Evolutionary conservation across 2,797 vertebrate species (phyloP).

Genomic region (Artibeus jamaicensis): DNA sequence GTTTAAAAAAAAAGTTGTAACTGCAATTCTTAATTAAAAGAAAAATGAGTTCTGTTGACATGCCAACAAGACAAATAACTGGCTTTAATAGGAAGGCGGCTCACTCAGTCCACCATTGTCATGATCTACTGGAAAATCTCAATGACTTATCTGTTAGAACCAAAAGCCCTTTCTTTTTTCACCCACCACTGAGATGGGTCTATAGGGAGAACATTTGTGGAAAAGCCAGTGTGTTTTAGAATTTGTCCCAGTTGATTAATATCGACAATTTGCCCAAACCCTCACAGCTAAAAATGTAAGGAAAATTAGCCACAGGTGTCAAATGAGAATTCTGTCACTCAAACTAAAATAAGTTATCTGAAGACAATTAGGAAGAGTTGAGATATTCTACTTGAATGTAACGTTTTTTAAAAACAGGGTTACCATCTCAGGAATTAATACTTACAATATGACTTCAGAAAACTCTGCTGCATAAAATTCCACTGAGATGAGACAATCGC

Average conservation of each 20-base stretch:
- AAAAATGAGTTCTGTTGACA: background rate
- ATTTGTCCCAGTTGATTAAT: background rate
- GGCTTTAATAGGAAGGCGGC: background rate
- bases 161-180: background rate
- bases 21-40: slow-evolving; percentile 21
- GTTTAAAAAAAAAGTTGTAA: slow-evolving; percentile 20
- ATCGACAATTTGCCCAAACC: background rate
- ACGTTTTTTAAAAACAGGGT: background rate
- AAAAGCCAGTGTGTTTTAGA: background rate
- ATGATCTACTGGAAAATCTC: background rate
- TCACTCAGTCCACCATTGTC: background rate
- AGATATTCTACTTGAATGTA: background rate
- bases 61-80: background rate
- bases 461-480: background rate
- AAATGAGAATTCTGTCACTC: background rate
- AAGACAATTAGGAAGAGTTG: background rate
- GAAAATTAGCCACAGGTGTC: background rate
- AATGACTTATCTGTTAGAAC: background rate
- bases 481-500: background rate
- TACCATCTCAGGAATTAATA: background rate
- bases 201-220: background rate
- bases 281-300: background rate
- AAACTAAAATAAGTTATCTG: slow-evolving; percentile 17
- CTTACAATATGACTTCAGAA: slow-evolving; percentile 5
- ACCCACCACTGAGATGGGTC: background rate